Evolutionary conservation across 2,888 invertebrate genomes (phyloP).

Genomic region (Acanthosoma haemorrhoidale): DNA sequence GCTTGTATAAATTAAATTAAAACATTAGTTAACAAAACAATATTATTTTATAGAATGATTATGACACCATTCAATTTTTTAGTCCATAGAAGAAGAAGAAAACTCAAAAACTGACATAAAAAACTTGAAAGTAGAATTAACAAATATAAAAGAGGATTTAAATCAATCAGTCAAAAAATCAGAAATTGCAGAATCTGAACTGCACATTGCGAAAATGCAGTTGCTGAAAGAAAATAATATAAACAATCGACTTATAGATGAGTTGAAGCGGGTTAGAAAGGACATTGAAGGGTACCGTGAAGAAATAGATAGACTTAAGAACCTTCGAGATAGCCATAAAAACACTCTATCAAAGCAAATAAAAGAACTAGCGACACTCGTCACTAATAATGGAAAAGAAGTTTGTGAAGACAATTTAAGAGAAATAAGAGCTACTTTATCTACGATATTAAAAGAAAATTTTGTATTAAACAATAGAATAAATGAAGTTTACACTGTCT

Average conservation of each 20-base stretch:
- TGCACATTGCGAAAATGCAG: constrained; percentile 26
- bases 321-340: not conserved
- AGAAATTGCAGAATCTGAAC: constrained; percentile 22
- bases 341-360: constrained; percentile 1
- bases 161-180: constrained; percentile 1
- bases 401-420: not conserved
- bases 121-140: not conserved
- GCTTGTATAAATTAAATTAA: not conserved
- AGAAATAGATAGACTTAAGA: constrained; percentile 17
- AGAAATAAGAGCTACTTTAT: constrained; percentile 16
- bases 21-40: not conserved
- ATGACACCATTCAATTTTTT: too few species aligned
- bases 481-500: constrained; percentile 16
- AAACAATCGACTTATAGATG: constrained; percentile 22
- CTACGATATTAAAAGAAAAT: constrained; percentile 24
- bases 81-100: not conserved
- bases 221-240: constrained; percentile 27
- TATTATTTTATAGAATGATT: not conserved
- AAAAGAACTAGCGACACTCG: not conserved
- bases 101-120: not conserved
- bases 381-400: not conserved
- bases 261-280: constrained; percentile 16
- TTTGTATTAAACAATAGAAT: constrained; percentile 14
- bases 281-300: constrained; percentile 19
- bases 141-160: not conserved